A percentile compares a stretch with the other conserved stretches of the same genome.
phyloP scores from a whole-genome alignment of 2,888 invertebrate genomes.

The Bimastos eiseni region DNA sequence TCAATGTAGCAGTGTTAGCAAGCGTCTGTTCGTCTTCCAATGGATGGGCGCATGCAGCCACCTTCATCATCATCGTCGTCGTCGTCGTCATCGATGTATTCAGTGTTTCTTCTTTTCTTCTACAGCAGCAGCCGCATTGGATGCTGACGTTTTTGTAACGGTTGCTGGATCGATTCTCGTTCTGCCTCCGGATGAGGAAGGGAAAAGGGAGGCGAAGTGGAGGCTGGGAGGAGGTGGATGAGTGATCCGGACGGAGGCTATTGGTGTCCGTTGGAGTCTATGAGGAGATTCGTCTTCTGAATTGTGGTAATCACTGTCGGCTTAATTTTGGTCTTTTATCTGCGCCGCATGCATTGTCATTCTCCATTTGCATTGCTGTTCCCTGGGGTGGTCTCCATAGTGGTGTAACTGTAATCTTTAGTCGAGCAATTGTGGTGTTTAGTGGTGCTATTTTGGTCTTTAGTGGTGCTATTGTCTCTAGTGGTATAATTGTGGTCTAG shows the following conservation, averaged over 20 bases:
- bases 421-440: too few relatives aligned
- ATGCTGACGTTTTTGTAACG: not conserved
- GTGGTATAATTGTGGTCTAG: too few relatives aligned
- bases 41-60: not conserved
- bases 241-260: not conserved
- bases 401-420: too few relatives aligned
- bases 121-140: not conserved
- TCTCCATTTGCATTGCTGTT: too few relatives aligned
- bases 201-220: not conserved
- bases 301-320: not conserved
- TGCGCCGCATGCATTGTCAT: too few relatives aligned
- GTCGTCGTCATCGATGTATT: not conserved
- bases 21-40: not conserved
- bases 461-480: too few relatives aligned
- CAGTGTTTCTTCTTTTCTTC: not conserved
- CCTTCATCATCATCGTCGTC: not conserved
- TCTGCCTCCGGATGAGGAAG: not conserved
- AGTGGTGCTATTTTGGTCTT: too few relatives aligned
- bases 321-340: not conserved
- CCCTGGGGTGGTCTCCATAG: too few relatives aligned
- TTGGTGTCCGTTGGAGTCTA: not conserved
- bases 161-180: not conserved
- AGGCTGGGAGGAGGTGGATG: not conserved
- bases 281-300: not conserved
- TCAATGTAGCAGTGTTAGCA: not conserved